Conservation (phyloP, 2,797 vertebrate genomes). For the Garrulus glandarius region DNA sequence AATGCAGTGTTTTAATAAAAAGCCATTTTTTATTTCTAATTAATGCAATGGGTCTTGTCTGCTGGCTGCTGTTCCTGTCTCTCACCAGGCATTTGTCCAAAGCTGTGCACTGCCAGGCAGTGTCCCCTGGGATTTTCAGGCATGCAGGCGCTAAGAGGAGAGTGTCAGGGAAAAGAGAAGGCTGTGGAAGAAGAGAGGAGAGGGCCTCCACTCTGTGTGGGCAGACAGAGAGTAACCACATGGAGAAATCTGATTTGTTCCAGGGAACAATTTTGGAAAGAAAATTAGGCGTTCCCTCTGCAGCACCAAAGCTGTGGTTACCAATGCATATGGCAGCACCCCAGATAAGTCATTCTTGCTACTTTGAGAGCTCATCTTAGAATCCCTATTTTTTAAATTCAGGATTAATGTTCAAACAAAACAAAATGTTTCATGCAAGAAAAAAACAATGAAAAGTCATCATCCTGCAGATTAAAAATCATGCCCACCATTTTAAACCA, state of each 20-base stretch:
- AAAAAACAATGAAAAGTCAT: background rate
- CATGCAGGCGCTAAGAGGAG: background rate
- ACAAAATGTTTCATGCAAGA: background rate
- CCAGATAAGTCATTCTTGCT: background rate
- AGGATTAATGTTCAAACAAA: background rate
- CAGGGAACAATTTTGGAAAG: background rate
- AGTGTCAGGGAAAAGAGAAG: background rate
- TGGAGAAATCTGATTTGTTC: background rate
- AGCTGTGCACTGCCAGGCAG: accelerated
- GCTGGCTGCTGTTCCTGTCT: background rate
- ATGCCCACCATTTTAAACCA: background rate
- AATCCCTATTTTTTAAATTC: background rate
- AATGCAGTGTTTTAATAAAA: background rate
- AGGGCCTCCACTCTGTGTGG: background rate
- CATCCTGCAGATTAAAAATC: background rate
- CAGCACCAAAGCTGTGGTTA: background rate
- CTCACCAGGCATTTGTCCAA: background rate
- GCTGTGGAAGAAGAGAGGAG: background rate
- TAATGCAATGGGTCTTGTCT: background rate
- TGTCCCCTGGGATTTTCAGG: background rate
- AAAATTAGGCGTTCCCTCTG: background rate
- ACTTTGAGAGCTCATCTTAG: background rate
- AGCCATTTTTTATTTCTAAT: background rate
- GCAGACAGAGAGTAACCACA: background rate
- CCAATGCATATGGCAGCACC: background rate